These are phyloP conservation scores for Tachycineta bicolor DNA, from an alignment of 2,113 vertebrate genomes.

Conservation along the genomic window DNA sequence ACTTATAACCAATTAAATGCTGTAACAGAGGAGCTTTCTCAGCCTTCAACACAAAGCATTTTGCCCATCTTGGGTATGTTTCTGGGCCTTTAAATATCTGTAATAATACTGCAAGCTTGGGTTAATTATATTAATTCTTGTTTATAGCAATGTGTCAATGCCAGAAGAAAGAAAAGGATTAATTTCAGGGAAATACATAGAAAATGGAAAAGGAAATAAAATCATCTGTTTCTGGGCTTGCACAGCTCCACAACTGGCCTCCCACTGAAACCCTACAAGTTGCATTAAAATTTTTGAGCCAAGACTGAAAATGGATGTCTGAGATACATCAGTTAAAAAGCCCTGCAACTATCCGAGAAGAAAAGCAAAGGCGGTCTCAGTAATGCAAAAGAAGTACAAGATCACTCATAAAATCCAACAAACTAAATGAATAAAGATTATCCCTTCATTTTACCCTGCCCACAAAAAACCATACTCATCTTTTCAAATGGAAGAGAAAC, in stretches of 20 bases:
- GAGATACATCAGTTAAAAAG: not conserved
- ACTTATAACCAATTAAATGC: not conserved
- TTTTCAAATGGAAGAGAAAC: not conserved
- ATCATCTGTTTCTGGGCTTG: not conserved
- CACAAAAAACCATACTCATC: not conserved
- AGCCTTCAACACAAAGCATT: not conserved
- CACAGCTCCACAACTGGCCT: accelerated
- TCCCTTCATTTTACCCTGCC: not conserved
- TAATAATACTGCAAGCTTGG: not conserved
- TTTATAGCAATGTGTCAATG: not conserved
- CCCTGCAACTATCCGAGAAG: not conserved
- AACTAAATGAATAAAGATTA: not conserved
- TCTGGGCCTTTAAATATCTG: not conserved
- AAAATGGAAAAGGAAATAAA: not conserved
- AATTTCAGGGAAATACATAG: not conserved
- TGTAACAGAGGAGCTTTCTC: not conserved
- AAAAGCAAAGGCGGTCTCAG: not conserved
- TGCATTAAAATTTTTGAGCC: not conserved
- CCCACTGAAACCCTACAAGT: not conserved
- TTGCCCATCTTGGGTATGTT: not conserved
- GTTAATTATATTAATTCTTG: not conserved
- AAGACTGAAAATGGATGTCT: not conserved
- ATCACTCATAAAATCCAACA: not conserved
- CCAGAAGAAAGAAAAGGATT: not conserved
- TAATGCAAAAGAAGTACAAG: not conserved